These are phyloP conservation scores for Meiosimyza decipiens DNA, from an alignment of 2,888 invertebrate species.

Conservation along the genomic window DNA sequence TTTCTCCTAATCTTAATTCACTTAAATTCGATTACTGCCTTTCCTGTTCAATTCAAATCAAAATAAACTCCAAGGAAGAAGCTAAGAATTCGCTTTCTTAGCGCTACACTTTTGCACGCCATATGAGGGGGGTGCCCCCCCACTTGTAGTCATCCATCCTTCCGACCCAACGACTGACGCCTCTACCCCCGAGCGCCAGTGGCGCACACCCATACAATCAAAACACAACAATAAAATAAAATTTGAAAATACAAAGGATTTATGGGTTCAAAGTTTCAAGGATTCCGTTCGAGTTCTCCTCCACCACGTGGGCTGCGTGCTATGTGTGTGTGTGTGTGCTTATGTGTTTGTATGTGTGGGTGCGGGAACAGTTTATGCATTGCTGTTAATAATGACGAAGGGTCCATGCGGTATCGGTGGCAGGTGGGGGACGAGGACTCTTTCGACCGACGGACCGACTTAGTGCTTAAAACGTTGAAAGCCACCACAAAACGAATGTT, in stretches of 20 bases:
- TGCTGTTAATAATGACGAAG: conserved; percentile 26
- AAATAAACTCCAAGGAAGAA: conserved; percentile 25
- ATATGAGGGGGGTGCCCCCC: conserved; percentile 20
- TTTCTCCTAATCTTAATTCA: conserved; percentile 58
- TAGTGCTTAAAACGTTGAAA: conserved; percentile 38
- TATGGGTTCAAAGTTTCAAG: conserved; percentile 61
- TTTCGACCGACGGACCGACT: conserved; percentile 39
- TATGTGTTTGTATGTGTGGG: background rate
- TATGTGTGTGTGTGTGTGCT: conserved; percentile 32
- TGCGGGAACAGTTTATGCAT: background rate
- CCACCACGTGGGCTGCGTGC: conserved; percentile 39
- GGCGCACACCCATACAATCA: conserved; percentile 25
- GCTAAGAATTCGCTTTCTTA: conserved; percentile 18
- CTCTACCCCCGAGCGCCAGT: conserved; percentile 1
- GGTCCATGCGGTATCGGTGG: conserved; percentile 1
- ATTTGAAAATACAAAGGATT: conserved; percentile 61
- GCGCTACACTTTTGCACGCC: conserved; percentile 3
- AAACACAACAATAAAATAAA: conserved; percentile 49
- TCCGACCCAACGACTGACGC: background rate
- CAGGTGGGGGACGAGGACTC: background rate
- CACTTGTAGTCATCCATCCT: background rate
- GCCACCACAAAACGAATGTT: conserved; percentile 27
- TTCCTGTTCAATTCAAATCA: conserved; percentile 38
- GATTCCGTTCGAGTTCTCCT: conserved; percentile 46
- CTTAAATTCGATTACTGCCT: conserved; percentile 60